Conservation (phyloP, 2,888 invertebrate species). For the Invenusta paracnida region DNA sequence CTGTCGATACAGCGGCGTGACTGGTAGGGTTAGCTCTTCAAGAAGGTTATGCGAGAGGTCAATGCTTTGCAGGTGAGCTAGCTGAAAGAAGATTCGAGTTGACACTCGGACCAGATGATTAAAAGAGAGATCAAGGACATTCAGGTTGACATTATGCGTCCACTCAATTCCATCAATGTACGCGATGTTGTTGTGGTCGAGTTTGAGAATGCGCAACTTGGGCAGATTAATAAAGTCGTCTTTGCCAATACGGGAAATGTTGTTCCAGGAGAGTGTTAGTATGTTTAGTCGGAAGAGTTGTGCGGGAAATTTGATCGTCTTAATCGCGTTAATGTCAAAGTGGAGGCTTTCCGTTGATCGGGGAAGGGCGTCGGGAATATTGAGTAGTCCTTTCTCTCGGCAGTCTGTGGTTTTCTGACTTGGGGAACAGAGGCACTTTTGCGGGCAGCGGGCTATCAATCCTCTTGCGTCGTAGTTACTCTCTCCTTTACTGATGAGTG, state of each 20-base stretch:
- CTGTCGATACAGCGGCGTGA: too few relatives aligned
- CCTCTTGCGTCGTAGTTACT: too few relatives aligned
- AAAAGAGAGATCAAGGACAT: neutral
- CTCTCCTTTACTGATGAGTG: too few relatives aligned
- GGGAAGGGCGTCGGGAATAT: neutral
- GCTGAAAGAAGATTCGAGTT: neutral
- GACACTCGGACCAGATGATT: neutral
- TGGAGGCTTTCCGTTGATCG: neutral
- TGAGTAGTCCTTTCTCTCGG: neutral
- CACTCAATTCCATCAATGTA: neutral
- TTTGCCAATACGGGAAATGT: neutral
- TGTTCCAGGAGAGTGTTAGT: neutral
- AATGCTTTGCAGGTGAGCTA: neutral
- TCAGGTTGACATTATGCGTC: neutral
- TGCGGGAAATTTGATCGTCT: neutral
- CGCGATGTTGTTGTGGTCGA: neutral
- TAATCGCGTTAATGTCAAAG: neutral
- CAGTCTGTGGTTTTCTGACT: neutral
- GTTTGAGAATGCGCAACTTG: neutral
- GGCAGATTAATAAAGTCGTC: neutral
- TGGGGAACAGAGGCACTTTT: neutral
- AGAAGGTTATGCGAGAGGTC: neutral
- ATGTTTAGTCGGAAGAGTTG: neutral
- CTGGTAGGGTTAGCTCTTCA: too few relatives aligned
- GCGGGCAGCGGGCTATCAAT: too few relatives aligned